A percentile compares a stretch with the other conserved stretches of the same genome.
Conservation (phyloP, 2,888 invertebrate species). For the Sicus ferrugineus region DNA sequence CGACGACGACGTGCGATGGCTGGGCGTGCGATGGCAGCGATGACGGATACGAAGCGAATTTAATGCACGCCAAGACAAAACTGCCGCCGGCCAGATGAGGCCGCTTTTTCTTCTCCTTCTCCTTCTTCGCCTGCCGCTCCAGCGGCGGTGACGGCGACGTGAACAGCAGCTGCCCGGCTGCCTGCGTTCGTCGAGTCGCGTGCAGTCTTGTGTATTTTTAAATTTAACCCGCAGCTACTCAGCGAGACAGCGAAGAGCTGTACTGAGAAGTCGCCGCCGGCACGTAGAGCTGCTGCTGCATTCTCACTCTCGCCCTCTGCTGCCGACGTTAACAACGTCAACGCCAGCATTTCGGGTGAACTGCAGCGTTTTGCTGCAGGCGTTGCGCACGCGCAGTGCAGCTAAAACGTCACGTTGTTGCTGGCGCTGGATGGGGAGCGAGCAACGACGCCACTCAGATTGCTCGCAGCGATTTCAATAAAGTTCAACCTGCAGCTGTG, state of each 20-base stretch:
- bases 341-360: not conserved
- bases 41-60: no score
- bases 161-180: not conserved
- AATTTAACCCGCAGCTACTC: slow-evolving; percentile 40
- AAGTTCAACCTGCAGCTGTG: slow-evolving; percentile 11
- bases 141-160: not conserved
- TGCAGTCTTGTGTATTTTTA: slow-evolving; percentile 36
- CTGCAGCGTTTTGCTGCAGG: not conserved
- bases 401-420: not conserved
- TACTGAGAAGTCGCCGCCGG: slow-evolving; percentile 1
- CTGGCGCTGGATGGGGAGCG: not conserved
- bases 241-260: slow-evolving; percentile 29
- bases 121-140: not conserved
- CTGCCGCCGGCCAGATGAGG: no score
- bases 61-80: no score
- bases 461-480: slow-evolving; percentile 15
- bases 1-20: not conserved
- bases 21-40: not conserved
- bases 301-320: not conserved
- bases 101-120: not conserved
- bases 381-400: slow-evolving; percentile 33
- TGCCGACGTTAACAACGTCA: not conserved
- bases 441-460: not conserved
- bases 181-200: not conserved
- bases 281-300: not conserved